Evolutionary conservation across 1,140 invertebrate genomes (phyloP).

Genomic region (Sminthurinus signatus): DNA sequence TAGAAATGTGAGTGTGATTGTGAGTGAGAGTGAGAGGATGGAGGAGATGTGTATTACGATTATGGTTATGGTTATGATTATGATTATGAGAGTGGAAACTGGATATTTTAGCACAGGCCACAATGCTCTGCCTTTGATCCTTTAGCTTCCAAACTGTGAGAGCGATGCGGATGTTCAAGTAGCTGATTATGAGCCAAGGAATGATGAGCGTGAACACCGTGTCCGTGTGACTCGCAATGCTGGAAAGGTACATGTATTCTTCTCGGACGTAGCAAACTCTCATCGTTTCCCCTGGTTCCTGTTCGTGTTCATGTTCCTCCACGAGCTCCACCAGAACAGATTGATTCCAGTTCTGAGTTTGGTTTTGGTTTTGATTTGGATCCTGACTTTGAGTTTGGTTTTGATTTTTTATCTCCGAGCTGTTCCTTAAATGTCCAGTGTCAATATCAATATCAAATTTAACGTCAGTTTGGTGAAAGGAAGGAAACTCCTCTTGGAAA

Average conservation of each 20-base stretch:
- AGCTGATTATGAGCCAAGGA: conserved; percentile 61
- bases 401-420: too few species aligned
- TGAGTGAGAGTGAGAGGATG: background rate
- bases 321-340: too few species aligned
- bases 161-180: conserved; percentile 64
- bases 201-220: conserved; percentile 62
- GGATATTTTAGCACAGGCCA: conserved; percentile 26
- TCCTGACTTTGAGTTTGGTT: too few species aligned
- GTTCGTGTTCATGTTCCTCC: too few species aligned
- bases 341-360: too few species aligned
- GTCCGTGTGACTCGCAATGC: conserved; percentile 62
- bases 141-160: conserved; percentile 56
- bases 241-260: conserved; percentile 49
- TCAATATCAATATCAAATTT: too few species aligned
- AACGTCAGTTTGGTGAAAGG: too few species aligned
- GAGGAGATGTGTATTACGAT: conserved; percentile 9
- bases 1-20: background rate
- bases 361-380: too few species aligned
- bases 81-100: conserved; percentile 41
- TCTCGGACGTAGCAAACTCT: conserved; percentile 25
- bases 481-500: too few species aligned
- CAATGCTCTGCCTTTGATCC: conserved; percentile 34
- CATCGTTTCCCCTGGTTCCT: background rate
- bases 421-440: too few species aligned
- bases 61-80: conserved; percentile 1